phyloP scores from a whole-genome alignment of 30 jellyfish, hydroid and myxozoan genomes.

The Nemopilema nomurai region DNA sequence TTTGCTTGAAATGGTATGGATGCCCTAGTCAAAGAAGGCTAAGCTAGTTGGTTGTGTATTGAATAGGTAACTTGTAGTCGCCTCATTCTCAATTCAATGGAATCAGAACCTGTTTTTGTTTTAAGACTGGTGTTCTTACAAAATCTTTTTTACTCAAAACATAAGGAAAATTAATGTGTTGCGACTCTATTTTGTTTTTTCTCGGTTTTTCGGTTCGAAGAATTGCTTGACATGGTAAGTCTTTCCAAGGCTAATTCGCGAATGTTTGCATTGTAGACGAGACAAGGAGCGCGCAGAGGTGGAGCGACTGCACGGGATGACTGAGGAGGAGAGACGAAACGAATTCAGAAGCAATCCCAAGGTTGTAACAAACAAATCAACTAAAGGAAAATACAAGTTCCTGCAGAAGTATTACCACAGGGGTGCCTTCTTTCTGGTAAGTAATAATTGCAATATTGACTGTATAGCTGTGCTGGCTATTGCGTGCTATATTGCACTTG shows the following conservation, averaged over 20 bases:
- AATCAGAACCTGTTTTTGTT: too few relatives aligned
- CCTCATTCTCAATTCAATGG: too few relatives aligned
- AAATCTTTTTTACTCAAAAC: too few relatives aligned
- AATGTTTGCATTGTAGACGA: slow-evolving; percentile 46
- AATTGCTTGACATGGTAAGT: too few relatives aligned
- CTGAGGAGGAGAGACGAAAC: slow-evolving; percentile 94
- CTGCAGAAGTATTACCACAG: slow-evolving; percentile 98
- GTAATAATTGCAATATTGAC: slow-evolving; percentile 11
- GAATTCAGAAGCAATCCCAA: slow-evolving; percentile 87
- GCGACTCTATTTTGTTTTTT: too few relatives aligned
- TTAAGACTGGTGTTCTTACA: too few relatives aligned
- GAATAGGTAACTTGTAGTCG: too few relatives aligned
- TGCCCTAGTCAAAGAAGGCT: too few relatives aligned
- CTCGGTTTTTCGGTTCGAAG: too few relatives aligned
- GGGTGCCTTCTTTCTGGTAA: slow-evolving; percentile 97
- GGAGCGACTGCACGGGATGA: slow-evolving; percentile 83
- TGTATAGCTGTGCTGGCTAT: neutral
- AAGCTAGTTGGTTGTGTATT: too few relatives aligned
- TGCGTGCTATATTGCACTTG: neutral
- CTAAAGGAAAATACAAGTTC: slow-evolving; percentile 95
- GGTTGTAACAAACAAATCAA: slow-evolving; percentile 80
- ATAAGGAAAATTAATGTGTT: too few relatives aligned
- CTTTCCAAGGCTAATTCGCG: neutral
- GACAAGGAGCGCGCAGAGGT: slow-evolving; percentile 83
- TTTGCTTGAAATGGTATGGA: too few relatives aligned